phyloP scores from a whole-genome alignment of 2,797 vertebrate genomes.

The Crocidura indochinensis region DNA sequence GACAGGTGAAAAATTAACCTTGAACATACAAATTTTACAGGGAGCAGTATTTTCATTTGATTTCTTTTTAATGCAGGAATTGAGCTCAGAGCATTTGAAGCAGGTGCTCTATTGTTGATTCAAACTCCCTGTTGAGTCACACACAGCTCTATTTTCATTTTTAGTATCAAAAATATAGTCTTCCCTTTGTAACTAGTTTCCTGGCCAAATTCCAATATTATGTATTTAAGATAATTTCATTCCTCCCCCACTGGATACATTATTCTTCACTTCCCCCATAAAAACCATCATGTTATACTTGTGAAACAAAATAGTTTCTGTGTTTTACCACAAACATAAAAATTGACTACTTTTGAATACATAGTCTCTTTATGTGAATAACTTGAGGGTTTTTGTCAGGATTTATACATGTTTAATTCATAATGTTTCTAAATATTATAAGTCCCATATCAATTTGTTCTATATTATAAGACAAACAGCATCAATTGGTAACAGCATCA shows the following conservation, averaged over 20 bases:
- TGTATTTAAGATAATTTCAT: slow-evolving; percentile 79
- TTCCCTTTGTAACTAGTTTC: slow-evolving; percentile 39
- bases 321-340: slow-evolving; percentile 64
- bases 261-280: slow-evolving; percentile 85
- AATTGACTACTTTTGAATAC: slow-evolving; percentile 50
- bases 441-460: neutral
- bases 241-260: slow-evolving; percentile 83
- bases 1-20: neutral
- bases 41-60: too few species aligned
- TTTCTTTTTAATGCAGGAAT: neutral
- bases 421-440: neutral
- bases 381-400: neutral
- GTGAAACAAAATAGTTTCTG: slow-evolving; percentile 82
- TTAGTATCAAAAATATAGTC: slow-evolving; percentile 36
- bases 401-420: slow-evolving; percentile 39
- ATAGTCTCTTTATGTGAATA: slow-evolving; percentile 24
- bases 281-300: slow-evolving; percentile 86
- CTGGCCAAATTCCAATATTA: slow-evolving; percentile 67
- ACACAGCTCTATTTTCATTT: slow-evolving; percentile 30
- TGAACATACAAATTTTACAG: slow-evolving; percentile 22
- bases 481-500: neutral
- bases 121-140: neutral
- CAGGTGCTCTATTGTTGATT: neutral
- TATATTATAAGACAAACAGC: neutral
- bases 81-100: neutral